Evolutionary conservation across 2,113 vertebrate genomes (phyloP), one percentile per base, ranked within the genome.

Genomic region (Caranx melampygus): DNA sequence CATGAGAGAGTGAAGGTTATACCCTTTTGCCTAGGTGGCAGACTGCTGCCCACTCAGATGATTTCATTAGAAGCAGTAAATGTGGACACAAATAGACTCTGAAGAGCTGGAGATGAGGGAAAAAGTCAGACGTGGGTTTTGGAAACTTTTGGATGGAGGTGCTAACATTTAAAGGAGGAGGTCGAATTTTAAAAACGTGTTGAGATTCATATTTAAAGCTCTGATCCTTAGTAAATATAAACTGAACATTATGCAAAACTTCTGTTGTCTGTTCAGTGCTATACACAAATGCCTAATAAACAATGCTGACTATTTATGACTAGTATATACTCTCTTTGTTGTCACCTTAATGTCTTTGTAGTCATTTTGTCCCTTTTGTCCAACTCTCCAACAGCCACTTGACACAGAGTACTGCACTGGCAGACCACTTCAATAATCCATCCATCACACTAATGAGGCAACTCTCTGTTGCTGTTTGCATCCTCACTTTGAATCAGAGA

Each of bases 31-130:
- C 55, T 64, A 49, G 10, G 21, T 51, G 59, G 18, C n/a, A 8
- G 67, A 21, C 60, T 4, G 52, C 62, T 42, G 51, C 47, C 42
- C 34, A 73, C 63, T 66, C 45, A 55, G 69, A 55, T 40, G 49
- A 55, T 59, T 54, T 35, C 11, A 34, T 51, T 42, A 35, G 64
- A 55, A 85, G 59, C 54, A 40, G 40, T 11, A 52, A 68, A 42
- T 34, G 49, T 9, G 40, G 26, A 31, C 20, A 55, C 34, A 72
- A 75, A 70, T 26, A 76, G 60, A 47, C n/a, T 49, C 47, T 62
- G 47, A 54, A 15, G 59, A 34, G 47, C 33, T 60, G 31, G 34
- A 60, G 14, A 21, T 34, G 15, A 40, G 16, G 42, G 40, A 9
- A 31, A 14, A 20, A 26, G 52, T 26, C 52, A 55, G n/a, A 26